phyloP scores from a whole-genome alignment of 2,113 vertebrate species.

The Podilymbus podiceps region DNA sequence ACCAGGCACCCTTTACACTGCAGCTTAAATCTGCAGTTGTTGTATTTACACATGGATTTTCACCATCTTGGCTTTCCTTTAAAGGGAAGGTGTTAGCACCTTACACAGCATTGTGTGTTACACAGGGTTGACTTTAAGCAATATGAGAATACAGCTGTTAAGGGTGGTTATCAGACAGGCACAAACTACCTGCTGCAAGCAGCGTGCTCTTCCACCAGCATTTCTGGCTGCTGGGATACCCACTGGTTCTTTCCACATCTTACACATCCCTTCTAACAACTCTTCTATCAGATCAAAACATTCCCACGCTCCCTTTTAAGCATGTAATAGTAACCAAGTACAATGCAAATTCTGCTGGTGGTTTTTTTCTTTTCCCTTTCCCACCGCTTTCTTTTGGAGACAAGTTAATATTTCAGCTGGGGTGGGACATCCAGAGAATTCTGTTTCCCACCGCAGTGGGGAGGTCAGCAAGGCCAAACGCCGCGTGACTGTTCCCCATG shows the following conservation, averaged over 20 bases:
- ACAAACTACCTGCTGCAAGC: neutral
- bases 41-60: neutral
- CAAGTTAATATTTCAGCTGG: neutral
- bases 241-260: neutral
- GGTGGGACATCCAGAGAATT: neutral
- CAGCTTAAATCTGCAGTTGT: neutral
- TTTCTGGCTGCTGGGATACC: neutral
- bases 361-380: neutral
- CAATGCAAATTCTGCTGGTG: neutral
- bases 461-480: neutral
- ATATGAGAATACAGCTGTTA: neutral
- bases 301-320: neutral
- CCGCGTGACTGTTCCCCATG: neutral
- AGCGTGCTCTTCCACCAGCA: neutral
- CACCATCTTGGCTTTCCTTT: neutral
- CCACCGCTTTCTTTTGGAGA: neutral
- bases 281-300: neutral
- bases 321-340: accelerated
- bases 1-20: neutral
- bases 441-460: neutral
- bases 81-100: neutral
- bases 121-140: neutral
- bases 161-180: neutral
- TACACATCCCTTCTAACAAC: neutral
- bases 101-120: neutral